A percentile compares a stretch with the other conserved stretches of the same genome.
phyloP scores from a whole-genome alignment of 2,797 vertebrate species.

The Paramormyrops hopkinsi region DNA sequence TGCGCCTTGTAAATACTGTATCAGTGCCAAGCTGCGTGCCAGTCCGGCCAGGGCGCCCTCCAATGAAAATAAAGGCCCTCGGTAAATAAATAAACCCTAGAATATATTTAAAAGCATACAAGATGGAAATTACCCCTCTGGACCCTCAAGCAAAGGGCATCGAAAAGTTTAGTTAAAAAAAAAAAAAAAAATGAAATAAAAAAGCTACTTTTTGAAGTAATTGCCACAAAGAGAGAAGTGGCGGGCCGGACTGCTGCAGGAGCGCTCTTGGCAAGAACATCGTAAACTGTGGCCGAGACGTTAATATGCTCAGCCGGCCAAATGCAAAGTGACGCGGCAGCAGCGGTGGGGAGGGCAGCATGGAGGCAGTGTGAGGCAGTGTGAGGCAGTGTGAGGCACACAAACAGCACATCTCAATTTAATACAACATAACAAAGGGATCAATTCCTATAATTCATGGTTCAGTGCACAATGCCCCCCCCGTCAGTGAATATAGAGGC shows the following conservation, averaged over 20 bases:
- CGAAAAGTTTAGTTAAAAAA: slow-evolving; percentile 53
- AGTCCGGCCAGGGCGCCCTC: background rate
- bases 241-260: slow-evolving; percentile 68
- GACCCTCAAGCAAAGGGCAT: slow-evolving; percentile 58
- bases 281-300: slow-evolving; percentile 72
- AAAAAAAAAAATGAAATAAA: background rate
- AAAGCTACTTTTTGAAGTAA: slow-evolving; percentile 69
- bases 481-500: slow-evolving; percentile 65
- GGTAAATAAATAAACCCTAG: slow-evolving; percentile 47
- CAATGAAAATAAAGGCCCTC: slow-evolving; percentile 25
- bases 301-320: slow-evolving; percentile 79
- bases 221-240: slow-evolving; percentile 65
- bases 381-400: slow-evolving; percentile 56
- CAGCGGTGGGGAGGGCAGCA: slow-evolving; percentile 56
- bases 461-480: slow-evolving; percentile 65
- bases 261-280: slow-evolving; percentile 85
- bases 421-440: slow-evolving; percentile 74
- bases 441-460: slow-evolving; percentile 69
- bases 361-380: slow-evolving; percentile 56
- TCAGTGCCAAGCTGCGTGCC: slow-evolving; percentile 26
- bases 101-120: slow-evolving; percentile 47
- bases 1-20: slow-evolving; percentile 27
- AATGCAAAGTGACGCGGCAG: slow-evolving; percentile 73
- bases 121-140: slow-evolving; percentile 56
- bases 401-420: slow-evolving; percentile 67